Evolutionary conservation across 1,140 invertebrate genomes (phyloP).

Genomic region (Battus philenor): DNA sequence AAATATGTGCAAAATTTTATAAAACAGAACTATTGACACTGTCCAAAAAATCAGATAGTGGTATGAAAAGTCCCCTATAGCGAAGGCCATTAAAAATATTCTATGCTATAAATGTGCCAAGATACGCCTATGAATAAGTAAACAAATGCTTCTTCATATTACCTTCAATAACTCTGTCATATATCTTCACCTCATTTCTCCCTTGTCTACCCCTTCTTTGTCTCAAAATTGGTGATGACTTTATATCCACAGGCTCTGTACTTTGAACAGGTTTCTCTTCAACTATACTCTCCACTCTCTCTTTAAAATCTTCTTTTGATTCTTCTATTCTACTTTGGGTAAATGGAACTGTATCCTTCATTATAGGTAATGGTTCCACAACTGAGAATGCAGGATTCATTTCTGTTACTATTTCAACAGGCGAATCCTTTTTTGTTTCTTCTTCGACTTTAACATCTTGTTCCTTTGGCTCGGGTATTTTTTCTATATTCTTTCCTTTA

Average conservation of each 20-base stretch:
- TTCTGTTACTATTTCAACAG: conserved; percentile 20
- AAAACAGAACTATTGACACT: too few relatives aligned
- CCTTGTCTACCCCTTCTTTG: conserved; percentile 56
- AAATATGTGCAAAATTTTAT: too few relatives aligned
- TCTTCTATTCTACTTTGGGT: conserved; percentile 7
- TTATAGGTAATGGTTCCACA: conserved; percentile 14
- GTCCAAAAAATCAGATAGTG: too few relatives aligned
- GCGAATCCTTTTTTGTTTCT: neutral
- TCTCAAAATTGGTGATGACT: conserved; percentile 44
- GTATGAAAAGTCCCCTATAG: too few relatives aligned
- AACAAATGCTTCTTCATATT: too few relatives aligned
- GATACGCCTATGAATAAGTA: too few relatives aligned
- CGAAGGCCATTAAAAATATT: too few relatives aligned
- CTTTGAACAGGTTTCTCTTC: conserved; percentile 30
- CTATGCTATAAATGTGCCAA: too few relatives aligned
- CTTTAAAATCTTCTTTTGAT: conserved; percentile 14
- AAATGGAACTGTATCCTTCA: neutral
- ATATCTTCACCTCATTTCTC: conserved; percentile 70
- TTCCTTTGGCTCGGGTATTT: conserved; percentile 8
- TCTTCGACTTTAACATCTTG: conserved; percentile 18
- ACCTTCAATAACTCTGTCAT: conserved; percentile 72
- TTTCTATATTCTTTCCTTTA: conserved; percentile 22
- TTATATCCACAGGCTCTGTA: conserved; percentile 46
- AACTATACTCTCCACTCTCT: conserved; percentile 28
- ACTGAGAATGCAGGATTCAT: conserved; percentile 13